Conservation (phyloP, 2,888 invertebrate species). For the Gymnoscelis rufifasciata region DNA sequence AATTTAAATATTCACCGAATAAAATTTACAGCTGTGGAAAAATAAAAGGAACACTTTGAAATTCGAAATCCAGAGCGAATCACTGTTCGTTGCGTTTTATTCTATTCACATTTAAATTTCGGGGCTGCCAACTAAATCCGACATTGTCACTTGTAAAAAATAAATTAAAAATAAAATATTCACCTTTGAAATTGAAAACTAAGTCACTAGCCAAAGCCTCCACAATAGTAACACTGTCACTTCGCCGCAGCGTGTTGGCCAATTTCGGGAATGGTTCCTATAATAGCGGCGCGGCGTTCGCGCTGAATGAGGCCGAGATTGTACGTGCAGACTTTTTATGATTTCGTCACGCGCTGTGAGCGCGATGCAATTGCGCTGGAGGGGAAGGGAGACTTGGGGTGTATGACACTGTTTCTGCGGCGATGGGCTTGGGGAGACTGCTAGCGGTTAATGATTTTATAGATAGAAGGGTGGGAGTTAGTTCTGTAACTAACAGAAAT, state of each 20-base stretch:
- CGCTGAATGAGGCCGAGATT: slow-evolving; percentile 52
- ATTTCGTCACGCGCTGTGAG: slow-evolving; percentile 70
- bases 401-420: slow-evolving; percentile 36
- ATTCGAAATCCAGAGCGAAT: no score
- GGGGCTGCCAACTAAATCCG: no score
- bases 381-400: slow-evolving; percentile 47
- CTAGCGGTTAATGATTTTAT: slow-evolving; percentile 1
- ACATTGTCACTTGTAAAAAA: neutral
- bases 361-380: slow-evolving; percentile 45
- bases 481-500: no score
- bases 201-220: slow-evolving; percentile 74
- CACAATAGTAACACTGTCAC: slow-evolving; percentile 70
- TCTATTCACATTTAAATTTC: no score
- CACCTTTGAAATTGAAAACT: slow-evolving; percentile 72
- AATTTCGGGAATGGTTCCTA: slow-evolving; percentile 33
- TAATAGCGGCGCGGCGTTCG: slow-evolving; percentile 53
- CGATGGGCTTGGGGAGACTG: slow-evolving; percentile 15
- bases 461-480: no score
- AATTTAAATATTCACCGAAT: neutral
- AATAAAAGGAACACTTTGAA: slow-evolving; percentile 14
- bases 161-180: slow-evolving; percentile 35
- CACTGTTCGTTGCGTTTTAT: neutral
- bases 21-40: neutral
- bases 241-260: slow-evolving; percentile 68
- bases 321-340: slow-evolving; percentile 60